Percentiles rank a stretch among this genome's conserved stretches.
Evolutionary conservation across 1,140 invertebrate genomes (phyloP).

Genomic region (Patella vulgata): DNA sequence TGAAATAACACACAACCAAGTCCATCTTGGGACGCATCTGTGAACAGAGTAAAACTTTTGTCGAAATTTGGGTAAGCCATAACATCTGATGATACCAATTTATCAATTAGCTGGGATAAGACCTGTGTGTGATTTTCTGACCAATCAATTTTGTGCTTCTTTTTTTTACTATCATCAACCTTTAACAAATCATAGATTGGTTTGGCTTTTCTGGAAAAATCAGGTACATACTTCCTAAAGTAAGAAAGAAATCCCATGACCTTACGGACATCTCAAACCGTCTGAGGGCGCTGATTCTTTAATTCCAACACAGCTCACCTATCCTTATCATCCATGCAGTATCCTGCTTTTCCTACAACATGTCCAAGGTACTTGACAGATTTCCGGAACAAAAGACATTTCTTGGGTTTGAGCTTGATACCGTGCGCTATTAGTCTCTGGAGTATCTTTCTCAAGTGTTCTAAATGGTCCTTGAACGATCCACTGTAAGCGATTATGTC

Average conservation of each 20-base stretch:
- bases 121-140: slow-evolving; percentile 11
- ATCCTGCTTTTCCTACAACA: slow-evolving; percentile 7
- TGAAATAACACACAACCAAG: slow-evolving; percentile 66
- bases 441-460: slow-evolving; percentile 57
- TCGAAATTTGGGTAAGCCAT: slow-evolving; percentile 54
- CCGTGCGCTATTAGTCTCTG: slow-evolving; percentile 46
- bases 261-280: too few relatives aligned
- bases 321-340: too few relatives aligned
- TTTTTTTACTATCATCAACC: slow-evolving; percentile 38
- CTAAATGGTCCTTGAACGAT: slow-evolving; percentile 12
- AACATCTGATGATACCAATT: slow-evolving; percentile 40
- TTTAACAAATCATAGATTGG: slow-evolving; percentile 19
- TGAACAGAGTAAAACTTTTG: slow-evolving; percentile 60
- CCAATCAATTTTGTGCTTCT: slow-evolving; percentile 11
- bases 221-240: slow-evolving; percentile 60
- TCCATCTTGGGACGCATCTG: slow-evolving; percentile 65
- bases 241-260: too few relatives aligned
- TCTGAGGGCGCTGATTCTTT: too few relatives aligned
- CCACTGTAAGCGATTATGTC: slow-evolving; percentile 26
- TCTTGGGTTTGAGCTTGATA: not conserved
- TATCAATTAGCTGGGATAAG: slow-evolving; percentile 42
- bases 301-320: too few relatives aligned
- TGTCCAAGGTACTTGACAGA: slow-evolving; percentile 21
- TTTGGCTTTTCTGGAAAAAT: slow-evolving; percentile 43
- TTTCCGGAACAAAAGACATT: slow-evolving; percentile 7